Percentiles rank a stretch among this genome's conserved stretches.
These are phyloP conservation scores for Tenthredo distinguenda DNA, from an alignment of 2,888 invertebrate genomes.

Conservation along the genomic window DNA sequence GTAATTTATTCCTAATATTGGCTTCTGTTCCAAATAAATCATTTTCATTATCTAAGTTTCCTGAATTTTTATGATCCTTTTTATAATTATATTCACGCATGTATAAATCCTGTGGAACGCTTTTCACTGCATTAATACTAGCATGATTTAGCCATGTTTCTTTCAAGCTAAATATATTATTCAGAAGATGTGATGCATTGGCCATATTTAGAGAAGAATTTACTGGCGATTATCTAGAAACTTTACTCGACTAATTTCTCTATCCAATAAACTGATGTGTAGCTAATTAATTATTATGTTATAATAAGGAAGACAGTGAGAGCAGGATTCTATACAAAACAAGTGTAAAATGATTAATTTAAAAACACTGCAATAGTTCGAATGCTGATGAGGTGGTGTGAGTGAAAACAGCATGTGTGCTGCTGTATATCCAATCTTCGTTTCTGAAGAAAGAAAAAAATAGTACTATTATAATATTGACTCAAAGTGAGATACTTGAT, in stretches of 20 bases:
- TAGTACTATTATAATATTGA: neutral
- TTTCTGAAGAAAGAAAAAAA: constrained; percentile 7
- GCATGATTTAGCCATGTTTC: neutral
- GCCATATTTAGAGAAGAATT: neutral
- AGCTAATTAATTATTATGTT: neutral
- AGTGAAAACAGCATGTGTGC: neutral
- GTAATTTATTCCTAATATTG: neutral
- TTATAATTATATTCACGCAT: neutral
- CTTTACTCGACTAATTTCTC: neutral
- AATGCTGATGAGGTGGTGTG: neutral
- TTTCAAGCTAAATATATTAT: neutral
- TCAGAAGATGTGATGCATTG: neutral
- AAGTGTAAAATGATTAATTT: neutral
- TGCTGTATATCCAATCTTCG: constrained; percentile 1
- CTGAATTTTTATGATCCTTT: neutral
- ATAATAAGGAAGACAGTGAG: neutral
- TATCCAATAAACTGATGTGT: neutral
- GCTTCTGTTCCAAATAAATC: neutral
- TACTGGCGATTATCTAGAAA: neutral
- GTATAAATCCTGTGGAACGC: neutral
- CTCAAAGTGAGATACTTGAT: neutral
- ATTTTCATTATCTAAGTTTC: neutral
- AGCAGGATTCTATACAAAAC: neutral
- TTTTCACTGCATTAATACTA: neutral
- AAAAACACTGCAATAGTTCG: neutral